Base-by-base conservation (phyloP, 2,797 vertebrate species). In the Argentina silus region DNA sequence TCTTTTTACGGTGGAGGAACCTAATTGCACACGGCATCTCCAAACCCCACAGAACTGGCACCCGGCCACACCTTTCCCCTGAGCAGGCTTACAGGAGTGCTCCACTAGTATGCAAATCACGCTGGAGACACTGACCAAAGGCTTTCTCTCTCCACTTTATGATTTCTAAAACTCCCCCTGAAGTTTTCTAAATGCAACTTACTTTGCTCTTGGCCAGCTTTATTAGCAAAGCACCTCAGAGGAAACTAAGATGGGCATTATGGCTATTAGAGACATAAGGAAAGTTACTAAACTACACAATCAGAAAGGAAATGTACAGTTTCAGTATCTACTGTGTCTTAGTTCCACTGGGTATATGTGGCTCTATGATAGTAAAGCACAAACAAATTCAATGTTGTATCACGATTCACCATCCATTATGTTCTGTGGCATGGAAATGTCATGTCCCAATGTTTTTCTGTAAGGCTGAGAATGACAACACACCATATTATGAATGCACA, bases 21-120 rank as follows among this genome's bases (percentile, higher is more conserved):
- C 85, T 93, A 91, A 91, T 90, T 92, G 88, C 87, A 87, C 75
- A 67, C 84, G 83, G 88, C 86, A 89, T 88, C 84, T 91, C 84
- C 86, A 91, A 91, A 90, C 82, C 83, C 86, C 83, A 83, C 53
- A 56, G 83, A 85, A 79, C 79, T 90, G 88, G 90, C 89, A 85
- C 76, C 81, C 68, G 84, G 86, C 90, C 86, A 89, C 84, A 74
- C 81, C 79, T 83, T 84, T 81, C 85, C 88, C 82, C 79, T 81
- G 83, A 90, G 86, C 87, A 84, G 87, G 85, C 83, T 92, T 88
- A 90, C 77, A 83, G 67, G 84, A 90, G 74, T 75, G 81, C 85
- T 88, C 86, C 79, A 69, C 84, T 84, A 47, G 1, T 84, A 81
- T 82, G 82, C 82, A 91, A 92, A 92, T 87, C 61, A 60, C 70